Base-by-base conservation (phyloP, 2,888 invertebrate species). In the Elysia crispata region DNA sequence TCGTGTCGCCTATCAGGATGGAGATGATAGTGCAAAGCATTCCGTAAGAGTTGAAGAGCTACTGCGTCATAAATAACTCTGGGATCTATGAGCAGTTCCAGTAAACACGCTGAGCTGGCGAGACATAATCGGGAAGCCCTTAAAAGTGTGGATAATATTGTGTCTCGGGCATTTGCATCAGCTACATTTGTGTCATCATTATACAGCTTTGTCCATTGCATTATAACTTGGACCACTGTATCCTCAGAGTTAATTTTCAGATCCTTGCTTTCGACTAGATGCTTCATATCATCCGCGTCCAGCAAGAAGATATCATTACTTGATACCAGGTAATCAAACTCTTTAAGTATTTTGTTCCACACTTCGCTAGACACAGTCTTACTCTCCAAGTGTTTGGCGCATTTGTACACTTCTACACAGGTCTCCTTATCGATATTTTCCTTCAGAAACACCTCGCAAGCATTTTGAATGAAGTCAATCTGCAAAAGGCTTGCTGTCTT, bases 1-100 rank as follows among this genome's bases (percentile, higher is more conserved):
- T 77, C 54, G 31, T 69, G 54, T n/a, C 67, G 64, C 23, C 69
- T 67, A 6, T 69, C 69, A 30, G 77, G 77, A 31, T 77, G 67
- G 6, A 69, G 54, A 5, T 77, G 69, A 31, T 77, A 69, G 8
- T 54, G 28, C 18, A 69, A 54, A 8, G 31, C 69, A 18, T 67
- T 69, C 64, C 30, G 5, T 13, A 77, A 30, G n/a, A 67, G 8
- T 3, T 50, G 30, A 0, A 69, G 31, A n/a, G 69, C 69, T 50
- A 57, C 33, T 13, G 54, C 11, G 57, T 54, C 31, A 30, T 69
- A 23, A 8, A n/a, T 11, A 0, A 77, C 33, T 54, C 50, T 1
- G n/a, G 67, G 23, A n/a, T 33, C 69, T 31, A 30, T 57, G 8
- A 54, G 23, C 20, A 77, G 77, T 15, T n/a, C 20, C 23, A 67